Percentiles rank a stretch among this genome's conserved stretches.
Conservation (phyloP, 64 coral and sea anemone species). For the Platygyra sinensis region DNA sequence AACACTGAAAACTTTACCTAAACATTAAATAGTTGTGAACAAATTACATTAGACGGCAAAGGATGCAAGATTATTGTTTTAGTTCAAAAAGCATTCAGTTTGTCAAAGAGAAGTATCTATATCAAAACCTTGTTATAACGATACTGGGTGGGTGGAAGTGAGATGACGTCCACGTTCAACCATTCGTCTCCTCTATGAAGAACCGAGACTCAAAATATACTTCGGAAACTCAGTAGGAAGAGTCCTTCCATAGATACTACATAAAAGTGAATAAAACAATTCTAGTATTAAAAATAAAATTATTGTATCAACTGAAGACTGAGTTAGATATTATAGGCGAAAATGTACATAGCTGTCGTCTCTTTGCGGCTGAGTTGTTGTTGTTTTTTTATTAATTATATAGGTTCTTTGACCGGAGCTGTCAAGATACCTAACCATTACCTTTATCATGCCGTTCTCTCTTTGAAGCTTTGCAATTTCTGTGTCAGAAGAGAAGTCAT, state of each 20-base stretch:
- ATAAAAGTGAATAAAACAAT: too few species aligned
- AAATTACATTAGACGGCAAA: neutral
- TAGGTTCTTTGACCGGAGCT: neutral
- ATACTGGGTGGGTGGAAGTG: neutral
- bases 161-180: neutral
- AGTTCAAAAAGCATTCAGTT: neutral
- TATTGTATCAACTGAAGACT: too few species aligned
- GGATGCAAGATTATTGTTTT: neutral
- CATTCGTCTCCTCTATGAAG: neutral
- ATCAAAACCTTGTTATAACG: neutral
- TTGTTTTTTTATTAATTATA: too few species aligned
- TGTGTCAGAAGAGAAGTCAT: constrained; percentile 2
- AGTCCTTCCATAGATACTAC: too few species aligned
- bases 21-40: neutral
- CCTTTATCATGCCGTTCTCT: constrained; percentile 16
- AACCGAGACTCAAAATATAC: neutral
- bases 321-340: too few species aligned
- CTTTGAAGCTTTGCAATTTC: neutral
- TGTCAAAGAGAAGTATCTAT: neutral
- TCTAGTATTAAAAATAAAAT: too few species aligned
- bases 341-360: too few species aligned
- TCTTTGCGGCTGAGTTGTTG: too few species aligned
- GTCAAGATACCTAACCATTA: neutral
- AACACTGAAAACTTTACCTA: neutral
- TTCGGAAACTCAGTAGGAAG: too few species aligned